These are phyloP conservation scores for Dolichotis patagonum DNA, from an alignment of 2,113 vertebrate genomes.

Conservation along the genomic window DNA sequence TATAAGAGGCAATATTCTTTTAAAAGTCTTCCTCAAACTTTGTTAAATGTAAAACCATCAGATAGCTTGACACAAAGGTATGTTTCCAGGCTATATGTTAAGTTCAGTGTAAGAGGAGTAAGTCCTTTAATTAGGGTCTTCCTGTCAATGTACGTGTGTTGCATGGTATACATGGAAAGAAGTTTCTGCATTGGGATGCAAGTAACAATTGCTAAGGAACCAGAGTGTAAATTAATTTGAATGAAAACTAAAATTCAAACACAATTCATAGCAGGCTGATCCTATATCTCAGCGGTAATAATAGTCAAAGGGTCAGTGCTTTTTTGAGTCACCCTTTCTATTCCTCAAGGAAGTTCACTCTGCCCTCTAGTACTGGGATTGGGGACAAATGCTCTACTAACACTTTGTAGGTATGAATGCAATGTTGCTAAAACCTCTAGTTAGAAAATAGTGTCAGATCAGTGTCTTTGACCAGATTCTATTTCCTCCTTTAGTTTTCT, in stretches of 20 bases:
- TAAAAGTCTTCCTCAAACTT: neutral
- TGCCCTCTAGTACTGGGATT: neutral
- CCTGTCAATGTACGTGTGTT: neutral
- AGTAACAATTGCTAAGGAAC: conserved; percentile 9
- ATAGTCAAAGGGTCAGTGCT: neutral
- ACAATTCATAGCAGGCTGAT: neutral
- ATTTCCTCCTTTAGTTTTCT: conserved; percentile 28
- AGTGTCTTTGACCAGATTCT: neutral
- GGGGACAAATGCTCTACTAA: neutral
- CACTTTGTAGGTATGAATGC: neutral
- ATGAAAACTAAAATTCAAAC: conserved; percentile 53
- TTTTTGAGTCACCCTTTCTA: conserved; percentile 3
- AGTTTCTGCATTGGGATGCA: neutral
- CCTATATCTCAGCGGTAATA: neutral
- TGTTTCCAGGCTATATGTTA: neutral
- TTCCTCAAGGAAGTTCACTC: neutral
- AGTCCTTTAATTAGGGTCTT: neutral
- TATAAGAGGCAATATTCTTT: neutral
- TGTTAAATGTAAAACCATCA: neutral
- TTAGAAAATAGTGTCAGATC: neutral
- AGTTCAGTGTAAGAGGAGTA: neutral
- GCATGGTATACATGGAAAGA: neutral
- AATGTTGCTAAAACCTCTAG: neutral
- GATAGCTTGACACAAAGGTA: neutral
- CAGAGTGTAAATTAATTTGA: conserved; percentile 15